Evolutionary conservation across 2,797 vertebrate genomes (phyloP).

Genomic region (Oreochromis grahami): DNA sequence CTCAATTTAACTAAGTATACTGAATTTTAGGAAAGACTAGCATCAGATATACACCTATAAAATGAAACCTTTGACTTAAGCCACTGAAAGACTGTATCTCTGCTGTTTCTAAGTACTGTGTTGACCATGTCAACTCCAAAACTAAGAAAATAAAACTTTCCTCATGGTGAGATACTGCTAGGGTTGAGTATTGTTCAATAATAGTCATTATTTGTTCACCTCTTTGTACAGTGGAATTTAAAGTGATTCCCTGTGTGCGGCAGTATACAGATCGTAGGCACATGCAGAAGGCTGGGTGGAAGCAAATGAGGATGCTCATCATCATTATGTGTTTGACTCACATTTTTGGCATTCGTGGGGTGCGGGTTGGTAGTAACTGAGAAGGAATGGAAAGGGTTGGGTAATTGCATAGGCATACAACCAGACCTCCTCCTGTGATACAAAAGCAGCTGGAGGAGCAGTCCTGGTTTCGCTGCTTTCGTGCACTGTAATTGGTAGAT

Average conservation of each 20-base stretch:
- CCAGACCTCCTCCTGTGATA: conserved; percentile 34
- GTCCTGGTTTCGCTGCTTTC: conserved; percentile 25
- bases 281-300: background rate
- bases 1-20: background rate
- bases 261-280: background rate
- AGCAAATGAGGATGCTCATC: conserved; percentile 12
- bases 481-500: conserved; percentile 48
- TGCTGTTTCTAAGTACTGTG: background rate
- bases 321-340: conserved; percentile 28
- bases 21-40: background rate
- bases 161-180: background rate
- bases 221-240: background rate
- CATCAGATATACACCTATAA: background rate
- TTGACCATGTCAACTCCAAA: background rate
- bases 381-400: conserved; percentile 21
- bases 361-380: conserved; percentile 16
- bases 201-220: background rate
- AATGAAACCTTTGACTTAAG: background rate
- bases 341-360: conserved; percentile 27
- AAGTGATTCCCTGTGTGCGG: background rate
- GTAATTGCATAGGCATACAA: conserved; percentile 38
- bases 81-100: background rate
- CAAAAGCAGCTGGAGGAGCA: conserved; percentile 16
- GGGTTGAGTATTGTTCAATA: background rate
- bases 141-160: background rate